Evolutionary conservation across 2,113 vertebrate species (phyloP).

Genomic region (Thermophis baileyi): DNA sequence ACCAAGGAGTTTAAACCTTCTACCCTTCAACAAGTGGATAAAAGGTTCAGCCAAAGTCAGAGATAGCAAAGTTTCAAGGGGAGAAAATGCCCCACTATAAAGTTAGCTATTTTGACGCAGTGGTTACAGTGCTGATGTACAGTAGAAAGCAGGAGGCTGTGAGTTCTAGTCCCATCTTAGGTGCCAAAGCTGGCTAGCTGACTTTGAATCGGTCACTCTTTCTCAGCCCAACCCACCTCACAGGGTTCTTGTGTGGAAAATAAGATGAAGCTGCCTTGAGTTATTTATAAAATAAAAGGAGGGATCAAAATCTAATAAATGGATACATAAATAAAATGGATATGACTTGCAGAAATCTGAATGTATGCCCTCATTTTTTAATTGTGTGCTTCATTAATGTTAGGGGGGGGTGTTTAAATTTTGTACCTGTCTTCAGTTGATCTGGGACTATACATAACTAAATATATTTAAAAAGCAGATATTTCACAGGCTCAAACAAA

Average conservation of each 20-base stretch:
- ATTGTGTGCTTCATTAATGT: background rate
- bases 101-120: background rate
- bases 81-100: background rate
- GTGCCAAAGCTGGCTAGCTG: too few species aligned
- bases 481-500: background rate
- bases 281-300: background rate
- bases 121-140: too few species aligned
- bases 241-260: background rate
- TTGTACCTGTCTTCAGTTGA: background rate
- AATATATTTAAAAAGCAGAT: background rate
- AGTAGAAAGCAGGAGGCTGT: too few species aligned
- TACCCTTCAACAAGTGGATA: background rate
- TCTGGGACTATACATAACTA: background rate
- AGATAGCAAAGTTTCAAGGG: background rate
- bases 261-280: background rate
- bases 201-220: too few species aligned
- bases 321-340: background rate
- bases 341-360: background rate
- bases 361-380: background rate
- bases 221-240: background rate
- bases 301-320: background rate
- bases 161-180: too few species aligned
- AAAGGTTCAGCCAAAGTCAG: background rate
- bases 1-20: background rate
- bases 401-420: background rate